Conservation (phyloP, 2,797 vertebrate species). For the Amblyraja radiata region DNA sequence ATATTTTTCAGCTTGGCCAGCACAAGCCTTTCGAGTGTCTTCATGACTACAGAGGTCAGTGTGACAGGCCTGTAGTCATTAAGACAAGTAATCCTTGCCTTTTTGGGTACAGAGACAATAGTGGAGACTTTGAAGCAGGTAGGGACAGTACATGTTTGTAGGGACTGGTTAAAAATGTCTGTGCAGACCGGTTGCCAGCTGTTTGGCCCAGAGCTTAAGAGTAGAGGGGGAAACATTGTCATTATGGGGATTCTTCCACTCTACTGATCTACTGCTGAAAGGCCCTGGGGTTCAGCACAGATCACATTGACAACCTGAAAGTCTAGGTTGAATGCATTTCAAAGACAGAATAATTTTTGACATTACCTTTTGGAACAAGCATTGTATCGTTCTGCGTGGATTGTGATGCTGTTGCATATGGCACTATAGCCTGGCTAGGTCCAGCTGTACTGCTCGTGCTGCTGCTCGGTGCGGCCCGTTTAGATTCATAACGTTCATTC, state of each 20-base stretch:
- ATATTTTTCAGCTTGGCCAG: no score
- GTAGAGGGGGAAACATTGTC: not conserved
- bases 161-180: no score
- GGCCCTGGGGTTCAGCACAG: not conserved
- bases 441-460: not conserved
- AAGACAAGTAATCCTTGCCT: no score
- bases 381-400: not conserved
- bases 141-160: no score
- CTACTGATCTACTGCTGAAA: not conserved
- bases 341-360: no score
- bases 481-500: not conserved
- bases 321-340: not conserved
- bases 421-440: not conserved
- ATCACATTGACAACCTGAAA: not conserved
- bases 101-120: no score
- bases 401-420: not conserved
- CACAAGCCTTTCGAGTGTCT: no score
- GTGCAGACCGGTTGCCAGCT: no score
- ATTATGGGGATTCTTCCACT: not conserved
- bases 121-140: no score
- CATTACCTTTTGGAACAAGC: conserved; percentile 28
- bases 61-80: no score
- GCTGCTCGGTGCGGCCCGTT: not conserved
- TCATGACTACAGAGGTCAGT: no score
- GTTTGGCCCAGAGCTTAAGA: no score